Percentiles rank a stretch among this genome's conserved stretches.
These are phyloP conservation scores for Ictidomys tridecemlineatus DNA, from an alignment of 2,113 vertebrate species.

Conservation along the genomic window DNA sequence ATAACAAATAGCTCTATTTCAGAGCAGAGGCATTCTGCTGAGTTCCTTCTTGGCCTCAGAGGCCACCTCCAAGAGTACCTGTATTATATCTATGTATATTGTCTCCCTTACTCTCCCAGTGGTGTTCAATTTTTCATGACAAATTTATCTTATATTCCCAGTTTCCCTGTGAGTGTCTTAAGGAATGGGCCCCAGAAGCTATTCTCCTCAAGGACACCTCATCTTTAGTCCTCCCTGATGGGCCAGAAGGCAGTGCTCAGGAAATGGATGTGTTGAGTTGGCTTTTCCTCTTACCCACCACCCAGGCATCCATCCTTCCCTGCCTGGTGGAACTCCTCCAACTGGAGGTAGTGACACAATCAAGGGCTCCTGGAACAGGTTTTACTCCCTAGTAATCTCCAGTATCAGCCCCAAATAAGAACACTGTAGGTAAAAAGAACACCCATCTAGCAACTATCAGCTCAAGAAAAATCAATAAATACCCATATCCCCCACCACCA, in stretches of 20 bases:
- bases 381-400: not conserved
- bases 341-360: not conserved
- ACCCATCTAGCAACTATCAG: not conserved
- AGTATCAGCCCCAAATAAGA: not conserved
- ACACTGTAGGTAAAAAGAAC: not conserved
- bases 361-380: not conserved
- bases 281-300: not conserved
- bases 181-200: not conserved
- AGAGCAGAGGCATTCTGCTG: not conserved
- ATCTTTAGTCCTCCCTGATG: not conserved
- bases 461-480: not conserved
- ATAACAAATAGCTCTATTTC: not conserved
- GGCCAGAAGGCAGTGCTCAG: not conserved
- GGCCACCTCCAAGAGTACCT: not conserved
- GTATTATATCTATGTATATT: not conserved
- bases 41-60: not conserved
- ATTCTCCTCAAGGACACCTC: not conserved
- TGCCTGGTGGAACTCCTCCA: not conserved
- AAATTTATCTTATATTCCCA: not conserved
- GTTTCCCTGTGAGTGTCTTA: not conserved
- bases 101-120: not conserved
- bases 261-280: not conserved
- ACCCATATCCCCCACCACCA: not conserved
- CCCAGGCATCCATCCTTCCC: not conserved
- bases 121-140: not conserved